Conservation (phyloP, 2,797 vertebrate species). For the Graptemys geographica region DNA sequence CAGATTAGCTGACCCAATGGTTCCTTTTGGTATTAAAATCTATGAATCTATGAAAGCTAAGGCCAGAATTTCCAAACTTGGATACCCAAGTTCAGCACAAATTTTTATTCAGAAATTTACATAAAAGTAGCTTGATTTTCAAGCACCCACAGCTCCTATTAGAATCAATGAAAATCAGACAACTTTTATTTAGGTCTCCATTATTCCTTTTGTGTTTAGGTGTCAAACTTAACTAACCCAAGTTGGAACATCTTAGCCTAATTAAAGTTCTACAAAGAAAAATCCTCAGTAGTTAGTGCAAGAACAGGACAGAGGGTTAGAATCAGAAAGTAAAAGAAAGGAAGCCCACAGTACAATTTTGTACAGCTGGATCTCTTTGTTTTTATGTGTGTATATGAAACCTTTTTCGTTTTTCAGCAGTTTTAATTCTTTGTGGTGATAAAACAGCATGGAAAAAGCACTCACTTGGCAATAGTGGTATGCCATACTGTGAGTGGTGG, state of each 20-base stretch:
- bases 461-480: background rate
- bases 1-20: background rate
- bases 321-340: slow-evolving; percentile 12
- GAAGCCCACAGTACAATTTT: background rate
- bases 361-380: slow-evolving; percentile 14
- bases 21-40: background rate
- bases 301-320: slow-evolving; percentile 2
- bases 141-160: background rate
- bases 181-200: background rate
- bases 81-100: background rate
- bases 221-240: background rate
- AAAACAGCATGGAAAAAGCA: background rate
- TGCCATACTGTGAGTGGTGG: background rate
- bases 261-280: background rate
- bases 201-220: background rate
- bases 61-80: background rate
- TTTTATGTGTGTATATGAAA: background rate
- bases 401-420: background rate
- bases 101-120: background rate
- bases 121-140: background rate
- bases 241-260: background rate
- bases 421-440: background rate
- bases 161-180: background rate
- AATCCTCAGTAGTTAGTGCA: background rate
- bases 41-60: background rate